Percentiles rank a stretch among this genome's conserved stretches.
Evolutionary conservation across 2,797 vertebrate species (phyloP).

Genomic region (Sparidentex hasta): DNA sequence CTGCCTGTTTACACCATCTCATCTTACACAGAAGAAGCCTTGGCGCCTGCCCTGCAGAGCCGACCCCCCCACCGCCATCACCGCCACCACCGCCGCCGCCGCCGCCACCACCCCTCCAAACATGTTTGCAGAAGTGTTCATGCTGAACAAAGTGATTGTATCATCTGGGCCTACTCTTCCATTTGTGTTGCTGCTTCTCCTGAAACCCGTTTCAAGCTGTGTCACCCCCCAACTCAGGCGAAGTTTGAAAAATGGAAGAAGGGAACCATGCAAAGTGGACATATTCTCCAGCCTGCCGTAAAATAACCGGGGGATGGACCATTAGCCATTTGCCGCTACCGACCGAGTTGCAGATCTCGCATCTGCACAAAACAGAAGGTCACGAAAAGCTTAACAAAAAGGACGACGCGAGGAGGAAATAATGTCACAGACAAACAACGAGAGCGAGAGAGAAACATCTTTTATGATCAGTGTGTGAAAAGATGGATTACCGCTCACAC

Average conservation of each 20-base stretch:
- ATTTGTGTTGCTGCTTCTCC: conserved; percentile 73
- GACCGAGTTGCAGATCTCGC: conserved; percentile 69
- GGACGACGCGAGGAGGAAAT: conserved; percentile 35
- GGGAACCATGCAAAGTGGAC: conserved; percentile 85
- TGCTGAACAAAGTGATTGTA: conserved; percentile 84
- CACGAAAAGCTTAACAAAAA: conserved; percentile 65
- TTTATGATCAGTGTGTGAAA: neutral
- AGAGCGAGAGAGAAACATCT: neutral
- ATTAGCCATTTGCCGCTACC: conserved; percentile 80
- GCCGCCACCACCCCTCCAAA: neutral
- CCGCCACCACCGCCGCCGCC: neutral
- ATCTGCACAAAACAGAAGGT: conserved; percentile 82
- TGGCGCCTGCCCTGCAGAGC: conserved; percentile 54
- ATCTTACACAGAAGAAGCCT: conserved; percentile 76
- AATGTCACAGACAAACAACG: conserved; percentile 12
- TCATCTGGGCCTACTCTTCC: conserved; percentile 82
- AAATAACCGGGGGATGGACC: conserved; percentile 82
- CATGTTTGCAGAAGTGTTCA: conserved; percentile 82
- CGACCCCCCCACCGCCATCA: conserved; percentile 29
- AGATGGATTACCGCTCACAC: no score
- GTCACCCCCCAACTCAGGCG: conserved; percentile 74
- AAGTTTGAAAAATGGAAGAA: conserved; percentile 83
- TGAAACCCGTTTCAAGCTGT: conserved; percentile 78
- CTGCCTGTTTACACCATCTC: conserved; percentile 80
- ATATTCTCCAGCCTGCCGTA: conserved; percentile 85